Evolutionary conservation across 2,113 vertebrate species (phyloP).

Genomic region (Tragelaphus strepsiceros): DNA sequence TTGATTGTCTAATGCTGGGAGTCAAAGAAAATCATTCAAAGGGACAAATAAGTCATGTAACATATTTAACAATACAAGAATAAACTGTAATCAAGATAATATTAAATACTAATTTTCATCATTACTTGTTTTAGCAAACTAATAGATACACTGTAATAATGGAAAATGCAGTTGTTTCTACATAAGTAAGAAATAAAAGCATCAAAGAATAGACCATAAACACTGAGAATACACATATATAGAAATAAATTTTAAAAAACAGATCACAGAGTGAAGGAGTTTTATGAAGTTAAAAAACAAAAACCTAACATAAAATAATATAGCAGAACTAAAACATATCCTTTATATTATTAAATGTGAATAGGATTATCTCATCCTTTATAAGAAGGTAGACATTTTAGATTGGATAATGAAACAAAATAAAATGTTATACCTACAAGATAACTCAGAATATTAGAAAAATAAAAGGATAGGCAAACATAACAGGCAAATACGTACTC

Average conservation of each 20-base stretch:
- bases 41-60: neutral
- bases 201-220: neutral
- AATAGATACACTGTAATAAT: neutral
- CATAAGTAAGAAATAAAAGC: neutral
- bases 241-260: neutral
- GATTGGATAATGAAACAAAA: neutral
- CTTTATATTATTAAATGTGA: neutral
- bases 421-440: neutral
- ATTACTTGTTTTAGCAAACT: neutral
- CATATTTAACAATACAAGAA: neutral
- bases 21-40: neutral
- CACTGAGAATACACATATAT: neutral
- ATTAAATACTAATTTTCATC: neutral
- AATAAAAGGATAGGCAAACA: neutral
- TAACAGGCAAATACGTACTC: neutral
- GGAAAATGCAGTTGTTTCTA: neutral
- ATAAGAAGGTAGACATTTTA: neutral
- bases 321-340: neutral
- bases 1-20: neutral
- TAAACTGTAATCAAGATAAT: neutral
- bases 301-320: neutral
- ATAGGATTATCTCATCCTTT: neutral
- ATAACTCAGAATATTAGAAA: neutral
- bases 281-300: neutral
- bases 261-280: neutral